Percentiles rank a stretch among this genome's conserved stretches.
phyloP scores from a whole-genome alignment of 2,888 invertebrate species.

The Xestia sexstrigata region DNA sequence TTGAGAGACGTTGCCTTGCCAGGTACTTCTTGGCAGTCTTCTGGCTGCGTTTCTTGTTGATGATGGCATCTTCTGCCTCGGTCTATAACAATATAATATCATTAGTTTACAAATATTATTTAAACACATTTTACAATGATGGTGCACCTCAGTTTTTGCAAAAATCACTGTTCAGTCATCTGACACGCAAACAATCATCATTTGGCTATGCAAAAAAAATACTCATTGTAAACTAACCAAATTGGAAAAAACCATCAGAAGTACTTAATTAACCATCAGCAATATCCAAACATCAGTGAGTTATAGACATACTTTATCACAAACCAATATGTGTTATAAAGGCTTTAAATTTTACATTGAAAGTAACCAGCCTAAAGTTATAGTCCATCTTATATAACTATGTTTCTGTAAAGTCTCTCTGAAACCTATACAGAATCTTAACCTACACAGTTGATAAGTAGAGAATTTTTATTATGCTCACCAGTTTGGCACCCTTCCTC shows the following conservation, averaged over 20 bases:
- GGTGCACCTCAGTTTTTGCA: constrained; percentile 66
- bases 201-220: constrained; percentile 23
- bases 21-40: constrained; percentile 98
- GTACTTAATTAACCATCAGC: background rate
- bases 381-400: background rate
- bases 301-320: background rate
- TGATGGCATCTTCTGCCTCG: constrained; percentile 97
- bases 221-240: background rate
- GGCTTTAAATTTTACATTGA: background rate
- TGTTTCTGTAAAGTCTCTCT: background rate
- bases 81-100: constrained; percentile 89
- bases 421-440: background rate
- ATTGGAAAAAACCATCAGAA: background rate
- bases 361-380: no score
- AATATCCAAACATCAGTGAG: background rate
- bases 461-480: constrained; percentile 79
- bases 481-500: constrained; percentile 98
- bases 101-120: constrained; percentile 15
- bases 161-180: constrained; percentile 82
- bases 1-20: constrained; percentile 97
- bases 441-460: background rate
- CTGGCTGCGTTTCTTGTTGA: constrained; percentile 98
- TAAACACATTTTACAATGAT: background rate
- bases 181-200: constrained; percentile 90
- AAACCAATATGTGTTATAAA: background rate